These are phyloP conservation scores for Antheraea assamensis DNA, from an alignment of 2,888 invertebrate genomes.

Conservation along the genomic window DNA sequence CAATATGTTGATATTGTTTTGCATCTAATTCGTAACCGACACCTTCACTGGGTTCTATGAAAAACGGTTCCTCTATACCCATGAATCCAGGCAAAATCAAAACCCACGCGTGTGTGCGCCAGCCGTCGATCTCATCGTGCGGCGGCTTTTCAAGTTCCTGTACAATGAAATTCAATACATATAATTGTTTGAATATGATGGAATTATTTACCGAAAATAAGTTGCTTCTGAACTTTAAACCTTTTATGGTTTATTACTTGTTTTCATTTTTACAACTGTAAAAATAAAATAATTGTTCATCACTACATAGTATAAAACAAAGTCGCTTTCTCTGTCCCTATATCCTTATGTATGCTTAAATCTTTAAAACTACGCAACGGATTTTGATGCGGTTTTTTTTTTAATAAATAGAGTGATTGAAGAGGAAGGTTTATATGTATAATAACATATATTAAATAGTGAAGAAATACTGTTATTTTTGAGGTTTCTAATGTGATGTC, in stretches of 20 bases:
- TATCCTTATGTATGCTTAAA: no score
- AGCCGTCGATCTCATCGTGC: conserved; percentile 84
- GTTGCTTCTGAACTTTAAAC: background rate
- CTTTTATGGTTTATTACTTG: background rate
- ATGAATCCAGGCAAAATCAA: conserved; percentile 83
- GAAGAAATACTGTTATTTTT: no score
- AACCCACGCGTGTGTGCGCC: conserved; percentile 93
- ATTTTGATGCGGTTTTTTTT: no score
- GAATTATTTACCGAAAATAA: background rate
- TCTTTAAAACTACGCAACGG: no score
- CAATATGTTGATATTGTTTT: conserved; percentile 87
- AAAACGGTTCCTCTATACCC: conserved; percentile 85
- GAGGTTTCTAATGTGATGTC: no score
- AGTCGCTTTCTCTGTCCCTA: no score
- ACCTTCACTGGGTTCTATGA: conserved; percentile 94
- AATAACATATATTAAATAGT: no score
- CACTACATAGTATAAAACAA: no score
- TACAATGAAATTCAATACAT: background rate
- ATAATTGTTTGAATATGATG: background rate
- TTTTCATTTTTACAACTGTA: no score
- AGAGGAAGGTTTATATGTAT: no score
- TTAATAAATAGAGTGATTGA: no score
- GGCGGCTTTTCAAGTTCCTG: conserved; percentile 85
- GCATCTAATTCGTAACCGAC: conserved; percentile 80
- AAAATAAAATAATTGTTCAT: no score